A percentile compares a stretch with the other conserved stretches of the same genome.
These are phyloP conservation scores for Sebastes hubbsi DNA, from an alignment of 2,797 vertebrate species.

Conservation along the genomic window DNA sequence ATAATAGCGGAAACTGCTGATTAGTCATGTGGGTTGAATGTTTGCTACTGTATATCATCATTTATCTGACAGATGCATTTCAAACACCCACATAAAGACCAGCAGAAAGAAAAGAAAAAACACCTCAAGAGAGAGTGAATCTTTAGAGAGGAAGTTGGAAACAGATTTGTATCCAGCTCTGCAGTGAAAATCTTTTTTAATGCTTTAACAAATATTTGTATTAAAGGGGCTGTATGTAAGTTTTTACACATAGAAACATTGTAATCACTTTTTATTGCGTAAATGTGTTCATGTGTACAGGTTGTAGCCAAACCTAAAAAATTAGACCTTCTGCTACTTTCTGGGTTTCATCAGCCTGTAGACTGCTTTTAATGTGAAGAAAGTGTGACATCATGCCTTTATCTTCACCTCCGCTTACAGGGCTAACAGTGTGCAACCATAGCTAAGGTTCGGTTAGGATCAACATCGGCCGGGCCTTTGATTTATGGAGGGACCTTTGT, in stretches of 20 bases:
- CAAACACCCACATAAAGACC: neutral
- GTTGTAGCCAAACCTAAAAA: too few relatives aligned
- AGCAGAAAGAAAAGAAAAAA: neutral
- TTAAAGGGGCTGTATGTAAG: neutral
- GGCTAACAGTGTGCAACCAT: too few relatives aligned
- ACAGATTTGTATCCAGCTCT: neutral
- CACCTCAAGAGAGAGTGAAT: neutral
- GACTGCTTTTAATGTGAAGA: too few relatives aligned
- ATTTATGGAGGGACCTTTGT: too few relatives aligned
- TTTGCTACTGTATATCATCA: neutral
- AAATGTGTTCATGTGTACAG: too few relatives aligned
- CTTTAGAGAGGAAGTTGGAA: neutral
- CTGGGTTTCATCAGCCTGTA: too few relatives aligned
- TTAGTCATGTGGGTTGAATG: neutral
- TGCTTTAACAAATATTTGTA: neutral
- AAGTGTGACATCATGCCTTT: too few relatives aligned
- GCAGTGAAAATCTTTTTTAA: neutral
- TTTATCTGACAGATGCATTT: neutral
- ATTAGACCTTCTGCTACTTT: rapidly evolving
- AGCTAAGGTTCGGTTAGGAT: too few relatives aligned
- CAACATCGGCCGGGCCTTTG: too few relatives aligned
- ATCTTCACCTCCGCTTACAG: too few relatives aligned
- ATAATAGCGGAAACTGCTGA: neutral
- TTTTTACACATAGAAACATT: too few relatives aligned
- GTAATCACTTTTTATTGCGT: too few relatives aligned